These are phyloP conservation scores for Pagrus major DNA, from an alignment of 2,113 vertebrate species.

Conservation along the genomic window DNA sequence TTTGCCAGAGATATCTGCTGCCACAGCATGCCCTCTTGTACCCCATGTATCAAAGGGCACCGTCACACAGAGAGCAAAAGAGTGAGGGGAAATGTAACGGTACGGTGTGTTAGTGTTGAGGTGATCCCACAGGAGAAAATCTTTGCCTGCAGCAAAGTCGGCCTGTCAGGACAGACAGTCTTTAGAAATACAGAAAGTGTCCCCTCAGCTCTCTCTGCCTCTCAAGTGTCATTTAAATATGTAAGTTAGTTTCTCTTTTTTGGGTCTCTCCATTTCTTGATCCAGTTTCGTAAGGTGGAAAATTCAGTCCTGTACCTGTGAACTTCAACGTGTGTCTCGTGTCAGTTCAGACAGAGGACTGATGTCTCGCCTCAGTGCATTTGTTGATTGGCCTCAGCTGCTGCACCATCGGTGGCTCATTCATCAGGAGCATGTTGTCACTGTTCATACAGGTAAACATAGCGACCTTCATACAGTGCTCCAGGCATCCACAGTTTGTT, in stretches of 20 bases:
- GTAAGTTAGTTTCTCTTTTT: neutral
- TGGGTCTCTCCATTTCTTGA: neutral
- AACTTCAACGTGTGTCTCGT: neutral
- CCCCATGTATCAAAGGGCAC: neutral
- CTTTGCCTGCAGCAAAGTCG: constrained; percentile 3
- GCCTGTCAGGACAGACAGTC: constrained; percentile 10
- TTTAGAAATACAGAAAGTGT: constrained; percentile 14
- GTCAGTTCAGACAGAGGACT: neutral
- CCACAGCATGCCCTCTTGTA: neutral
- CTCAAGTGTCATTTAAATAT: neutral
- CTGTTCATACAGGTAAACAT: neutral
- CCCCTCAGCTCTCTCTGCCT: constrained; percentile 4
- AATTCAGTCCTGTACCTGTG: neutral
- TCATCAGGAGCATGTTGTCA: neutral
- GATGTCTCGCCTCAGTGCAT: neutral
- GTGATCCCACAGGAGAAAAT: constrained; percentile 10
- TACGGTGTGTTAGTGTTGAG: neutral
- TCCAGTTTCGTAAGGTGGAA: neutral
- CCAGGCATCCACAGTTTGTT: neutral
- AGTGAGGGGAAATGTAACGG: neutral
- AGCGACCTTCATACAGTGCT: neutral
- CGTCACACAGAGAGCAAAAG: neutral
- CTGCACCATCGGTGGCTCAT: neutral
- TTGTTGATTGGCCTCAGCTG: neutral
- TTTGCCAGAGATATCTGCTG: neutral